These are phyloP conservation scores for Idaea straminata DNA, from an alignment of 2,888 invertebrate species.

Conservation along the genomic window DNA sequence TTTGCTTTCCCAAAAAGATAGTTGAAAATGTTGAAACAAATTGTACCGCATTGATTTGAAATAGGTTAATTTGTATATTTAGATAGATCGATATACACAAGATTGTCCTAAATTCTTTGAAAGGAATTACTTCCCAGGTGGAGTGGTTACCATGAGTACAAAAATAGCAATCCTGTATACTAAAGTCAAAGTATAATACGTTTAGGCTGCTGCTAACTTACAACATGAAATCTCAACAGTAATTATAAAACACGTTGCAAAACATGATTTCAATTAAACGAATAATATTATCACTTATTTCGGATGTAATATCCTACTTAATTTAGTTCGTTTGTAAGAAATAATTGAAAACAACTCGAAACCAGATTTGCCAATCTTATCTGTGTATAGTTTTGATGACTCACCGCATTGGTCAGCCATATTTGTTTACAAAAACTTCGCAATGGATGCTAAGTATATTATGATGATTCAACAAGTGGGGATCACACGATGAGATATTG, in stretches of 20 bases:
- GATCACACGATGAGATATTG: constrained; percentile 11
- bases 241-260: not conserved
- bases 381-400: constrained; percentile 34
- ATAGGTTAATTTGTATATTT: not conserved
- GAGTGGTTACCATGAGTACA: not conserved
- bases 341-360: not conserved
- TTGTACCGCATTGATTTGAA: not conserved
- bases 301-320: not conserved
- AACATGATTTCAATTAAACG: not conserved
- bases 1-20: not conserved
- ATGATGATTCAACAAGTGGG: constrained; percentile 39
- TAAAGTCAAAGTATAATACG: not conserved
- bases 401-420: constrained; percentile 35
- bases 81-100: not conserved
- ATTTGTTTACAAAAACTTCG: constrained; percentile 46
- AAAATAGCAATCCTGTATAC: not conserved
- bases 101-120: not conserved
- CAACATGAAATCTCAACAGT: not conserved
- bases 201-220: not conserved
- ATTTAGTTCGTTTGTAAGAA: not conserved
- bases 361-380: constrained; percentile 17
- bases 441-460: constrained; percentile 21
- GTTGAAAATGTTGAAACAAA: not conserved
- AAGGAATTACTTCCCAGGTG: not conserved
- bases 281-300: not conserved